These are phyloP conservation scores for Campoletis raptor DNA, from an alignment of 2,888 invertebrate genomes.

Conservation along the genomic window DNA sequence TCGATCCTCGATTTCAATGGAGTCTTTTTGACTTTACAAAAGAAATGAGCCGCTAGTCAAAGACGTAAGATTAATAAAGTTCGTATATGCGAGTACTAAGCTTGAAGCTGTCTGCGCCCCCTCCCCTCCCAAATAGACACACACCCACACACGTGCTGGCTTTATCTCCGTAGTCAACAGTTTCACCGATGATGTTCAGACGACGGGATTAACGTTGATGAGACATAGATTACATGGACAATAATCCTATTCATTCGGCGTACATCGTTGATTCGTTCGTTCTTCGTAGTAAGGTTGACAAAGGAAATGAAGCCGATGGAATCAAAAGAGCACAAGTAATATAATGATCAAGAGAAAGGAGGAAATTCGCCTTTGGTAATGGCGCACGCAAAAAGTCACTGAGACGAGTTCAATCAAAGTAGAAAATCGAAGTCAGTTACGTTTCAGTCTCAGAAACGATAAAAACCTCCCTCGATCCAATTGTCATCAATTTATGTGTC, in stretches of 20 bases:
- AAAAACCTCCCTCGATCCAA: slow-evolving; percentile 21
- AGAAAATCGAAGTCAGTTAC: slow-evolving; percentile 50
- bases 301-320: slow-evolving; percentile 44
- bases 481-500: slow-evolving; percentile 12
- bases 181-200: slow-evolving; percentile 25
- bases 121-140: background rate
- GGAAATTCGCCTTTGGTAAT: slow-evolving; percentile 28
- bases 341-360: background rate
- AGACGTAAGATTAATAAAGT: background rate
- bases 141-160: background rate
- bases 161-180: background rate
- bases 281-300: slow-evolving; percentile 32
- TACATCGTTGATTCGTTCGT: slow-evolving; percentile 12
- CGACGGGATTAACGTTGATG: slow-evolving; percentile 52
- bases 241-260: slow-evolving; percentile 42
- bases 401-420: slow-evolving; percentile 5
- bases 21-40: slow-evolving; percentile 36
- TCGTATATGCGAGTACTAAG: slow-evolving; percentile 10
- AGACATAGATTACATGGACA: slow-evolving; percentile 57
- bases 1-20: slow-evolving; percentile 32
- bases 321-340: slow-evolving; percentile 18
- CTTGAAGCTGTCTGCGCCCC: background rate
- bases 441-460: background rate
- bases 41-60: slow-evolving; percentile 4
- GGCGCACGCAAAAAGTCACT: slow-evolving; percentile 12